These are phyloP conservation scores for Drosophila chauvacae DNA, from an alignment of 1,140 invertebrate genomes.

Conservation along the genomic window DNA sequence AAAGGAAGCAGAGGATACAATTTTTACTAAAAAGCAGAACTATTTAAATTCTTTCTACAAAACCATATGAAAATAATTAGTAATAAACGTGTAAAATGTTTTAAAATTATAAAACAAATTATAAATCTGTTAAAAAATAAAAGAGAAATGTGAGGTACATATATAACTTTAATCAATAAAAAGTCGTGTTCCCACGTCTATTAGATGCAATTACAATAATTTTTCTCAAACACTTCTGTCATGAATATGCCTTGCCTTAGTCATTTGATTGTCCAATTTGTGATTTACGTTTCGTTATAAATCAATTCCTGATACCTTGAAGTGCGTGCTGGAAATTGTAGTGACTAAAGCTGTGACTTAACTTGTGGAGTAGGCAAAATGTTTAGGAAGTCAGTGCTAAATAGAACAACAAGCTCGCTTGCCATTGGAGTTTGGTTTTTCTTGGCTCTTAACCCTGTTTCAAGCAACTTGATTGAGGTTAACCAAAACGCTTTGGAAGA, in stretches of 20 bases:
- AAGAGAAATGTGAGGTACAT: too few relatives aligned
- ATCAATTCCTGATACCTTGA: not conserved
- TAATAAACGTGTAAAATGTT: not conserved
- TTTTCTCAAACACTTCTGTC: not conserved
- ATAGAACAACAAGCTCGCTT: not conserved
- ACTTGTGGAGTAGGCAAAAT: not conserved
- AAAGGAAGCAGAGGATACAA: not conserved
- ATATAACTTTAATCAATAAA: too few relatives aligned
- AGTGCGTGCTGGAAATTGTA: constrained; percentile 29
- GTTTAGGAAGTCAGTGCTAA: not conserved
- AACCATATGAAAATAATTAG: not conserved
- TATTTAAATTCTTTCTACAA: not conserved
- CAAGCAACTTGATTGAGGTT: constrained; percentile 3
- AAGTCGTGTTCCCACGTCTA: not conserved
- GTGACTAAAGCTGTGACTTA: not conserved
- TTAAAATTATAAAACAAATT: not conserved
- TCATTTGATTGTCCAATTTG: constrained; percentile 28
- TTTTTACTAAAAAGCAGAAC: not conserved
- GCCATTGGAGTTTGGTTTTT: constrained; percentile 11
- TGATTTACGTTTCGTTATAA: constrained; percentile 7
- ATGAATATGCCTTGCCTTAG: not conserved
- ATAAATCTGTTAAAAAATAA: not conserved
- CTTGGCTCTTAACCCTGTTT: not conserved
- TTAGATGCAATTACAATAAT: not conserved
- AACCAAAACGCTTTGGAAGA: constrained; percentile 35